Evolutionary conservation across 2,888 invertebrate species (phyloP).

Genomic region (Drosophila rubida): DNA sequence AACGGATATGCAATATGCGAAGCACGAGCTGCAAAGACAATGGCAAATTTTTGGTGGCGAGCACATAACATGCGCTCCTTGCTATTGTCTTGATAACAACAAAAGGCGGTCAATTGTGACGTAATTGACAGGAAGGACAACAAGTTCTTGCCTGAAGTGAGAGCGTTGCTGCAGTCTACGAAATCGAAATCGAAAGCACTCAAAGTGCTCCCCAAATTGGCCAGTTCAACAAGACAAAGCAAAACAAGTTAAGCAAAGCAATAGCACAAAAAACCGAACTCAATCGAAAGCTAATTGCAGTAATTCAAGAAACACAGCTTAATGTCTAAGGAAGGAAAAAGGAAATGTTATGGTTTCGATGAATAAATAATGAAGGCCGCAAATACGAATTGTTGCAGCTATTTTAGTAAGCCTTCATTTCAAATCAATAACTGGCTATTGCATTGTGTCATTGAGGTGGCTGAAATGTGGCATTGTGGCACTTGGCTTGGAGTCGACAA

Average conservation of each 20-base stretch:
- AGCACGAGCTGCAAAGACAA: constrained; percentile 9
- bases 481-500: too few species aligned
- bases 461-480: too few species aligned
- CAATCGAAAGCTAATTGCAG: too few species aligned
- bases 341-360: too few species aligned
- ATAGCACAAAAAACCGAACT: too few species aligned
- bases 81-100: constrained; percentile 11
- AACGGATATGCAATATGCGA: constrained; percentile 42
- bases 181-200: neutral
- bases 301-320: too few species aligned
- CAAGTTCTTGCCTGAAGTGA: neutral
- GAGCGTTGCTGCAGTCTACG: neutral
- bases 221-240: neutral
- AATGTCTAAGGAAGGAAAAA: too few species aligned
- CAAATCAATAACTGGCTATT: too few species aligned
- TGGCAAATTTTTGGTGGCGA: neutral
- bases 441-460: too few species aligned
- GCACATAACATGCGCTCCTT: constrained; percentile 24
- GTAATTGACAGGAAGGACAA: constrained; percentile 26
- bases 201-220: neutral
- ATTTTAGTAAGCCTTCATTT: too few species aligned
- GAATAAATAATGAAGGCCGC: too few species aligned
- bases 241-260: neutral
- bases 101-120: constrained; percentile 27
- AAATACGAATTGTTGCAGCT: too few species aligned